These are phyloP conservation scores for Polyergus mexicanus DNA, from an alignment of 1,140 invertebrate genomes.

Conservation along the genomic window DNA sequence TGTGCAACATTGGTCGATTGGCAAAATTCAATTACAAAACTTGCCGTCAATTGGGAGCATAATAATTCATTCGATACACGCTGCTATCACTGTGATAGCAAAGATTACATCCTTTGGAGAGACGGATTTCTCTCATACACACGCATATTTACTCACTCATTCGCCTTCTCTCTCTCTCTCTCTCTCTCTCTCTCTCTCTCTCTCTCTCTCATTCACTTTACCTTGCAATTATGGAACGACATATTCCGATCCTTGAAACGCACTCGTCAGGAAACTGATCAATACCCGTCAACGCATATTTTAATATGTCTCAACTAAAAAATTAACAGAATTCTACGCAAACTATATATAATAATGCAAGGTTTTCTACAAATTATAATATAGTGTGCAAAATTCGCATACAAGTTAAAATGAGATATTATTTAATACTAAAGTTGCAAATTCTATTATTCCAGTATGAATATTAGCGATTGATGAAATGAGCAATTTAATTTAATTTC, in stretches of 20 bases:
- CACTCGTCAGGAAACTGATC: not conserved
- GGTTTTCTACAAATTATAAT: not conserved
- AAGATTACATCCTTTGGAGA: constrained; percentile 27
- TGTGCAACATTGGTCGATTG: constrained; percentile 51
- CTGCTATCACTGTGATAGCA: constrained; percentile 38
- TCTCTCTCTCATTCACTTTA: not conserved
- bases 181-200: too few species aligned
- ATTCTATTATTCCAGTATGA: not conserved
- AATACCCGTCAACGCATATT: not conserved
- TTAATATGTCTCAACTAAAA: not conserved
- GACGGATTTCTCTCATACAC: not conserved
- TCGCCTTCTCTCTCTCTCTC: not conserved
- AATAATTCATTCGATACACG: constrained; percentile 63
- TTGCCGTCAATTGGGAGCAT: constrained; percentile 56
- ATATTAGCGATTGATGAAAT: not conserved
- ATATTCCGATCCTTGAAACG: not conserved
- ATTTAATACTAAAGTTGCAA: not conserved
- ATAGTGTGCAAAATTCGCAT: not conserved
- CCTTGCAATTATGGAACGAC: not conserved
- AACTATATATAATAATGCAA: not conserved
- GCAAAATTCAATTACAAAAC: constrained; percentile 58
- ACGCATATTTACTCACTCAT: not conserved
- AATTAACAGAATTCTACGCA: not conserved
- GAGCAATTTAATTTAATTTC: constrained; percentile 37
- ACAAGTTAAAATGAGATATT: constrained; percentile 10